Evolutionary conservation across 2,888 invertebrate species (phyloP).

Genomic region (Temnothorax unifasciatus): DNA sequence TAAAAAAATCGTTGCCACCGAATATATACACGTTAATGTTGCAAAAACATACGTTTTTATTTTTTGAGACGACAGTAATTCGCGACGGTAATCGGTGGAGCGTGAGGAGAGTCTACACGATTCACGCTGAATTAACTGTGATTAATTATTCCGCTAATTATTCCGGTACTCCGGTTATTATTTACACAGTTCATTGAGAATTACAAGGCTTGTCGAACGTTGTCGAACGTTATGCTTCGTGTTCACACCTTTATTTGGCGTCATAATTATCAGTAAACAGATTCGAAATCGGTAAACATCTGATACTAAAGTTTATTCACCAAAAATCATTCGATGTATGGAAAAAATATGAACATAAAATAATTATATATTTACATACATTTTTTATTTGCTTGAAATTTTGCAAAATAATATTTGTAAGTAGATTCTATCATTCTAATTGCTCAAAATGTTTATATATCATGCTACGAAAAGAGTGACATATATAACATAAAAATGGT

Average conservation of each 20-base stretch:
- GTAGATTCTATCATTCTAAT: neutral
- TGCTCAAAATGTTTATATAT: neutral
- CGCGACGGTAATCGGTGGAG: neutral
- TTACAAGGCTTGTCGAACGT: slow-evolving; percentile 1
- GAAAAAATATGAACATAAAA: neutral
- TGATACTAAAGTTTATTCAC: neutral
- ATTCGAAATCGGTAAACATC: neutral
- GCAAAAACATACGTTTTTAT: neutral
- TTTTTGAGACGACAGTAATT: slow-evolving; percentile 16
- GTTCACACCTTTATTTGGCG: neutral
- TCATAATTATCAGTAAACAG: slow-evolving; percentile 11
- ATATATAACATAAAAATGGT: neutral
- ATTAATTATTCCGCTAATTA: slow-evolving; percentile 55
- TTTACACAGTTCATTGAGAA: slow-evolving; percentile 16
- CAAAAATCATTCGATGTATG: neutral
- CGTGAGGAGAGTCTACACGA: slow-evolving; percentile 22
- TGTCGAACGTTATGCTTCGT: neutral
- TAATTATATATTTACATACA: neutral
- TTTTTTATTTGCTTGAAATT: neutral
- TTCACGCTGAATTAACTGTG: slow-evolving; percentile 37
- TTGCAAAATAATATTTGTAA: neutral
- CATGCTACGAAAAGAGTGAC: neutral
- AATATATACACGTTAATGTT: slow-evolving; percentile 10
- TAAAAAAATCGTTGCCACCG: slow-evolving; percentile 41
- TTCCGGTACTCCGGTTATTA: slow-evolving; percentile 23